These are phyloP conservation scores for Rhyacophila brunnea DNA, from an alignment of 1,140 invertebrate genomes.

Conservation along the genomic window DNA sequence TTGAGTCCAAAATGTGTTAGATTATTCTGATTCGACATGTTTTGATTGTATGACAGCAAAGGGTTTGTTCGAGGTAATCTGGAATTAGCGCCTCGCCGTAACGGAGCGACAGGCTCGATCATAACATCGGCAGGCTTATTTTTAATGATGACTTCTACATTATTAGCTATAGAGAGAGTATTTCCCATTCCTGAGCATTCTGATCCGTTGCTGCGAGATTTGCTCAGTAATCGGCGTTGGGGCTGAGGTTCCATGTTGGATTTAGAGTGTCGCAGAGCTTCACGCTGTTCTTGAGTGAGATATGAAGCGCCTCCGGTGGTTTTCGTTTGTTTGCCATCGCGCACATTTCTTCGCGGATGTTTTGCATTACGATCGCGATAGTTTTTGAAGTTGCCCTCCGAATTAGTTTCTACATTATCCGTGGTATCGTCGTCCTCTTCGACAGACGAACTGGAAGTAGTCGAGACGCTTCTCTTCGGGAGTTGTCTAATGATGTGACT, in stretches of 20 bases:
- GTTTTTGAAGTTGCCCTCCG: constrained; percentile 53
- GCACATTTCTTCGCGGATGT: constrained; percentile 45
- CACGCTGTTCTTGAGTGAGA: constrained; percentile 9
- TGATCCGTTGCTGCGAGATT: constrained; percentile 39
- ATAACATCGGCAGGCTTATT: constrained; percentile 37
- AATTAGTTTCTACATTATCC: constrained; percentile 55
- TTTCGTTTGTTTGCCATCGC: constrained; percentile 38
- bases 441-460: constrained; percentile 55
- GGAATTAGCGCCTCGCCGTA: constrained; percentile 47
- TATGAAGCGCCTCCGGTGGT: constrained; percentile 29
- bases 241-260: constrained; percentile 27
- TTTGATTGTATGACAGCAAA: constrained; percentile 50
- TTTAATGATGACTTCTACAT: constrained; percentile 2
- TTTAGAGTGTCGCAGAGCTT: constrained; percentile 26
- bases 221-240: constrained; percentile 30
- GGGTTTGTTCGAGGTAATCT: constrained; percentile 56
- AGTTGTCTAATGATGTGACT: constrained; percentile 18
- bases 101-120: constrained; percentile 49
- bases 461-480: constrained; percentile 30
- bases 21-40: constrained; percentile 37
- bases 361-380: constrained; percentile 52
- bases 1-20: constrained; percentile 51
- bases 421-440: constrained; percentile 56
- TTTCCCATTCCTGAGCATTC: constrained; percentile 5
- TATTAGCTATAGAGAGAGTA: neutral